A percentile compares a stretch with the other conserved stretches of the same genome.
These are phyloP conservation scores for Neoniphon sammara DNA, from an alignment of 2,797 vertebrate species.

Conservation along the genomic window DNA sequence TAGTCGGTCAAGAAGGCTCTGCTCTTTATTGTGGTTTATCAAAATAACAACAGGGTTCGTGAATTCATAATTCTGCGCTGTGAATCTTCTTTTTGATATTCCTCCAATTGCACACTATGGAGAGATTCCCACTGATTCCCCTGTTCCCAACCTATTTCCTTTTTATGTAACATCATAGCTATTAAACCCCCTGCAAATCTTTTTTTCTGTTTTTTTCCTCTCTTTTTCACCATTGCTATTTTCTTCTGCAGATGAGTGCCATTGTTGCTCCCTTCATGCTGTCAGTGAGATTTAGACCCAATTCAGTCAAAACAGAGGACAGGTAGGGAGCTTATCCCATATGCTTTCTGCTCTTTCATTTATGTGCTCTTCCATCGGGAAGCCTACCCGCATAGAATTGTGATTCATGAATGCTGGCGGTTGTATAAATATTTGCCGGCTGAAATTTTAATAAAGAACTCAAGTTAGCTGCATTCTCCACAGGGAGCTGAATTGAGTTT, in stretches of 20 bases:
- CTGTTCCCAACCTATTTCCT: constrained; percentile 50
- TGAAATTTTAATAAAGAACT: constrained; percentile 50
- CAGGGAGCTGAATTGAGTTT: constrained; percentile 20
- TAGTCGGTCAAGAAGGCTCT: constrained; percentile 7
- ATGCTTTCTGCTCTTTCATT: constrained; percentile 35
- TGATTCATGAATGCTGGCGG: constrained; percentile 25
- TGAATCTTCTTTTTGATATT: constrained; percentile 49
- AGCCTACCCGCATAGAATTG: constrained; percentile 21
- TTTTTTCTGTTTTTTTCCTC: constrained; percentile 32
- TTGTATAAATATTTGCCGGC: constrained; percentile 62
- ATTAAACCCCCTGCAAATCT: constrained; percentile 36
- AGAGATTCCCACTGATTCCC: constrained; percentile 39
- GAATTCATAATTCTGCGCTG: constrained; percentile 55
- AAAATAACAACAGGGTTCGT: constrained; percentile 60
- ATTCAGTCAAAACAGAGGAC: constrained; percentile 58
- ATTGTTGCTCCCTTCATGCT: constrained; percentile 55
- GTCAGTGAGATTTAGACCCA: constrained; percentile 51
- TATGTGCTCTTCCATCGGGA: constrained; percentile 23
- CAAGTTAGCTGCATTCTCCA: constrained; percentile 32
- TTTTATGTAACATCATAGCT: constrained; percentile 39
- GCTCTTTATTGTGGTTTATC: constrained; percentile 34
- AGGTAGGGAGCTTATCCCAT: constrained; percentile 42
- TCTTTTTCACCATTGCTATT: constrained; percentile 27
- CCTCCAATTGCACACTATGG: constrained; percentile 19
- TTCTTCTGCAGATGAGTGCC: constrained; percentile 38